A percentile compares a stretch with the other conserved stretches of the same genome.
phyloP scores from a whole-genome alignment of 2,888 invertebrate species.

The Phanerotoma sp. region DNA sequence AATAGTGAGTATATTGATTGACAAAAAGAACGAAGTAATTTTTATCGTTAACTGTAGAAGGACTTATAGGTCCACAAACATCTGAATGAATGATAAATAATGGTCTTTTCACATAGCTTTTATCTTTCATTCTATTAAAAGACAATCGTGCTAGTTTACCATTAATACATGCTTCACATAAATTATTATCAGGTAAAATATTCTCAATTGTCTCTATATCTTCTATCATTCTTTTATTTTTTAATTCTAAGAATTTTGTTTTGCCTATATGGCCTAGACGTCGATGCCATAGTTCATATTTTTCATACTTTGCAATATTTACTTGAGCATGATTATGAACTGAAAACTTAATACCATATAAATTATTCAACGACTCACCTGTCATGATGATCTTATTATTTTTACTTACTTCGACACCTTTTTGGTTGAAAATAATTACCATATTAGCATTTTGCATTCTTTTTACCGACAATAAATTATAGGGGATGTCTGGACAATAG shows the following conservation, averaged over 20 bases:
- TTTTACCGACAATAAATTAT: constrained; percentile 43
- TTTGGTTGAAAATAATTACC: constrained; percentile 40
- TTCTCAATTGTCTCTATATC: constrained; percentile 5
- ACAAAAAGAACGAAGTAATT: constrained; percentile 26
- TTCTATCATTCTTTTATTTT: constrained; percentile 11
- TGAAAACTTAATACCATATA: constrained; percentile 31
- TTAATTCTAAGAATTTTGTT: constrained; percentile 14
- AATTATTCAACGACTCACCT: constrained; percentile 37
- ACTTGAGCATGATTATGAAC: constrained; percentile 5
- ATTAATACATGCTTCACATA: constrained; percentile 22
- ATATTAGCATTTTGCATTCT: constrained; percentile 40
- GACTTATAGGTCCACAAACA: constrained; percentile 24
- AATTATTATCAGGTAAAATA: constrained; percentile 14
- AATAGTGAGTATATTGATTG: constrained; percentile 27
- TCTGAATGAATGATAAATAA: constrained; percentile 44
- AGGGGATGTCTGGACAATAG: constrained; percentile 41
- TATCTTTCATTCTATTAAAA: constrained; percentile 35
- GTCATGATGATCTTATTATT: constrained; percentile 32
- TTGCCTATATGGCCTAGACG: constrained; percentile 20
- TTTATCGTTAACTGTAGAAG: constrained; percentile 19
- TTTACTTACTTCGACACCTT: constrained; percentile 37
- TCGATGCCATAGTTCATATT: constrained; percentile 17
- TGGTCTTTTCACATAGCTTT: constrained; percentile 40
- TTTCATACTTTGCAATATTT: constrained; percentile 14
- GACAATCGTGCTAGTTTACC: constrained; percentile 50